Evolutionary conservation across 2,888 invertebrate genomes (phyloP).

Genomic region (Venustoraphidia nigricollis): DNA sequence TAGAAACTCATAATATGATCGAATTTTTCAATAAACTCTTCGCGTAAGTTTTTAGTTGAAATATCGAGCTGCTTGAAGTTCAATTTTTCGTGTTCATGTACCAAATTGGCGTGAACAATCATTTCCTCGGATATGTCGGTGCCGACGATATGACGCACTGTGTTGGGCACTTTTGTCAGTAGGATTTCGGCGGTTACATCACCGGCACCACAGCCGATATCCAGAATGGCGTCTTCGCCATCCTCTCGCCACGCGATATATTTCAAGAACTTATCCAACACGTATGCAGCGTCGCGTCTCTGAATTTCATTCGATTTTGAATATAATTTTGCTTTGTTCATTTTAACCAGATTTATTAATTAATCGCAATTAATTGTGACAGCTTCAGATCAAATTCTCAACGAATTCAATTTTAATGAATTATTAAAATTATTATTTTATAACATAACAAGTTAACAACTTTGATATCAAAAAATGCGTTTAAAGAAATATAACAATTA

Average conservation of each 20-base stretch:
- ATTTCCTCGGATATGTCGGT: constrained; percentile 56
- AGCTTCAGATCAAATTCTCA: too few species aligned
- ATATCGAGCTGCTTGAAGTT: constrained; percentile 43
- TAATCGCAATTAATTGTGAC: too few species aligned
- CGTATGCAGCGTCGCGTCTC: constrained; percentile 43
- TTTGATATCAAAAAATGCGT: too few species aligned
- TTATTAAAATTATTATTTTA: too few species aligned
- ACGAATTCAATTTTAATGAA: too few species aligned
- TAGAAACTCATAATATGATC: constrained; percentile 63
- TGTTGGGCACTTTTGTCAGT: constrained; percentile 39
- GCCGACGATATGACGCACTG: constrained; percentile 38
- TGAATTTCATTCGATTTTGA: constrained; percentile 51
- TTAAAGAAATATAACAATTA: too few species aligned
- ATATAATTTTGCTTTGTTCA: constrained; percentile 53
- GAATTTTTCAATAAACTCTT: constrained; percentile 33
- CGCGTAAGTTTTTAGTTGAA: constrained; percentile 30
- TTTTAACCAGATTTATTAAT: constrained; percentile 16
- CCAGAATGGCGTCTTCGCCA: constrained; percentile 37
- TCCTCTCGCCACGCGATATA: constrained; percentile 38
- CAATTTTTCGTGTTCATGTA: constrained; percentile 30
- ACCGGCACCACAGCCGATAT: constrained; percentile 64
- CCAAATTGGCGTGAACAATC: constrained; percentile 47
- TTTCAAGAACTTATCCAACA: constrained; percentile 44
- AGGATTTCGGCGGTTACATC: constrained; percentile 49
- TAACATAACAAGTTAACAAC: too few species aligned